These are phyloP conservation scores for Hyposoter didymator DNA, from an alignment of 2,888 invertebrate genomes.

Conservation along the genomic window DNA sequence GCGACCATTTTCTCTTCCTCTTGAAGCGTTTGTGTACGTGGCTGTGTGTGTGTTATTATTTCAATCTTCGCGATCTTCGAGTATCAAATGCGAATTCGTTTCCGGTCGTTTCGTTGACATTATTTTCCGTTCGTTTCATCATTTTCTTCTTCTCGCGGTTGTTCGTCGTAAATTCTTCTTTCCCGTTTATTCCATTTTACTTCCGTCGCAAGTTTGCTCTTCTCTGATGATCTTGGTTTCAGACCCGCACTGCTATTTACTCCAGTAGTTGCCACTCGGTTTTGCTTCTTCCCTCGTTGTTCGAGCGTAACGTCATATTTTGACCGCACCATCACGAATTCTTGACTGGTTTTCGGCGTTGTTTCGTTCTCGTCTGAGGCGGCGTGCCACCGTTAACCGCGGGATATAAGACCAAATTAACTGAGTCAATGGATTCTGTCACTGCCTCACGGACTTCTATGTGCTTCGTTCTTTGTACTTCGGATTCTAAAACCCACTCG, in stretches of 20 bases:
- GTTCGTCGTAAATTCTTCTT: slow-evolving; percentile 51
- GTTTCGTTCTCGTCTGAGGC: slow-evolving; percentile 77
- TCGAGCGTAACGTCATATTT: slow-evolving; percentile 45
- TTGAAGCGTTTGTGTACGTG: neutral
- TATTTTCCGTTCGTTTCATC: neutral
- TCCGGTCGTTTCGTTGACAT: neutral
- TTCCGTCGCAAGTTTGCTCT: neutral
- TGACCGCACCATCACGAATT: slow-evolving; percentile 80
- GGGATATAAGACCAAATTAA: slow-evolving; percentile 78
- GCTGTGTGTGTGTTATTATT: neutral
- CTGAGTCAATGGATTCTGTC: slow-evolving; percentile 75
- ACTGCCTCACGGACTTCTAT: slow-evolving; percentile 80
- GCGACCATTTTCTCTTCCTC: neutral
- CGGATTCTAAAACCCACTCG: slow-evolving; percentile 92
- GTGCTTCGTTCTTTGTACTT: slow-evolving; percentile 82
- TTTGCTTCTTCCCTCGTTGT: slow-evolving; percentile 45
- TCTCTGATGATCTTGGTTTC: neutral
- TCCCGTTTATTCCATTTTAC: slow-evolving; percentile 68
- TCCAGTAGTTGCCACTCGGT: slow-evolving; percentile 34
- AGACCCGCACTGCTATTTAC: slow-evolving; percentile 1
- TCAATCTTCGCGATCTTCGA: slow-evolving; percentile 8
- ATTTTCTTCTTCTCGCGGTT: slow-evolving; percentile 6
- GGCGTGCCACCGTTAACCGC: slow-evolving; percentile 76
- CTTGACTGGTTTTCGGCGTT: slow-evolving; percentile 81
- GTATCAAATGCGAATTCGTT: neutral